Percentiles rank a stretch among this genome's conserved stretches.
phyloP scores from a whole-genome alignment of 2,797 vertebrate species.

The Anisognathus igniventris region DNA sequence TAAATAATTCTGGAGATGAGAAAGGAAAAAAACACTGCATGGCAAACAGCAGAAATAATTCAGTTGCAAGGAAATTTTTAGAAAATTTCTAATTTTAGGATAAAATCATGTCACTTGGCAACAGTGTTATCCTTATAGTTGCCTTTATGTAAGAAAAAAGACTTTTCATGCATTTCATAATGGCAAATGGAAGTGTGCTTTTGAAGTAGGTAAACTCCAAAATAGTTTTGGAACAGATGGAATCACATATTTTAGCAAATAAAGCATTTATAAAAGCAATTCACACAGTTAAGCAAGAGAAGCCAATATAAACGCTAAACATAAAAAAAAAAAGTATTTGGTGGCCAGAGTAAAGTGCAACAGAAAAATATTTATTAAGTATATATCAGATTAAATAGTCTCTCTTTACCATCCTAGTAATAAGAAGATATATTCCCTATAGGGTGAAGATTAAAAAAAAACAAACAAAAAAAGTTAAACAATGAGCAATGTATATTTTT shows the following conservation, averaged over 20 bases:
- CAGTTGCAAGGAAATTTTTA: neutral
- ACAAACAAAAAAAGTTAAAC: neutral
- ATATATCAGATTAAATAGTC: neutral
- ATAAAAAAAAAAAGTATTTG: neutral
- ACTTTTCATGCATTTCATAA: neutral
- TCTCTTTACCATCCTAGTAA: neutral
- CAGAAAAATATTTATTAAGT: neutral
- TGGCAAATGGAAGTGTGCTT: neutral
- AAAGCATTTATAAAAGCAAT: neutral
- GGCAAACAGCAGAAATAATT: neutral
- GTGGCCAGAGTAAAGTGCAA: neutral
- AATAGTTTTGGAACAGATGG: neutral
- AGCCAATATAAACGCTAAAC: neutral
- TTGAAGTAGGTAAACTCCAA: neutral
- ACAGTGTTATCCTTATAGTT: neutral
- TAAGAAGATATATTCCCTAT: neutral
- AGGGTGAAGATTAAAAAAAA: neutral
- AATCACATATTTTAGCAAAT: neutral
- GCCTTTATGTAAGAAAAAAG: neutral
- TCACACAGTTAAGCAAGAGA: neutral
- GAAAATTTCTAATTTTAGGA: neutral
- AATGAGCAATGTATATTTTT: neutral
- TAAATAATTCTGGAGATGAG: neutral
- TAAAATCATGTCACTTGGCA: constrained; percentile 4
- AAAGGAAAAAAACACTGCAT: neutral